Conservation (phyloP, 2,113 vertebrate species). For the Opisthocomus hoazin region DNA sequence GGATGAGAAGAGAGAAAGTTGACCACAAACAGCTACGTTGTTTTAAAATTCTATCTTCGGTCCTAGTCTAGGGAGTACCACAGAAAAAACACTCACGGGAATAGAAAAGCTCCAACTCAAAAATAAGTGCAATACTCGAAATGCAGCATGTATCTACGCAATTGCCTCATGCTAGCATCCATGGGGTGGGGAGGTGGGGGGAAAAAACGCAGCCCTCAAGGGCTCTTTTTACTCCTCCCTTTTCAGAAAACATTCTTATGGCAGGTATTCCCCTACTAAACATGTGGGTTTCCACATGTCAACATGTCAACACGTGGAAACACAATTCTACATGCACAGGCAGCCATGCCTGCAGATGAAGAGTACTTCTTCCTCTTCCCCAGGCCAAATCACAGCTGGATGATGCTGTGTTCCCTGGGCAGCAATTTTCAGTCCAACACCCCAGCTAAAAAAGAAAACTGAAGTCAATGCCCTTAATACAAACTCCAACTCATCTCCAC, state of each 20-base stretch:
- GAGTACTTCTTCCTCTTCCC: neutral
- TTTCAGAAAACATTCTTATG: neutral
- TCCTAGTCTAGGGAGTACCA: neutral
- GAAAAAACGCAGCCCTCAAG: neutral
- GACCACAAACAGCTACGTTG: neutral
- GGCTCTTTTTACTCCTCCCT: neutral
- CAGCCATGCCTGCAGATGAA: neutral
- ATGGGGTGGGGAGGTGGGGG: accelerated
- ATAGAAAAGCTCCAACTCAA: neutral
- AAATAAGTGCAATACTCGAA: neutral
- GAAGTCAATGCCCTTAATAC: neutral
- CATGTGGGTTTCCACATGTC: neutral
- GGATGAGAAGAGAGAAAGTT: neutral
- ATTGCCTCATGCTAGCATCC: neutral
- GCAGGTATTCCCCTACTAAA: neutral
- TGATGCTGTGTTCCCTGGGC: neutral
- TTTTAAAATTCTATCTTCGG: neutral
- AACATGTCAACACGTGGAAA: neutral
- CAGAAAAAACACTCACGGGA: neutral
- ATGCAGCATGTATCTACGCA: neutral
- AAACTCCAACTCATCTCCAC: neutral
- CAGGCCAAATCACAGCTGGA: neutral
- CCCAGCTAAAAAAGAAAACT: neutral
- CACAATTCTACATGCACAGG: neutral
- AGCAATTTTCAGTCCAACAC: neutral